Percentiles rank a stretch among this genome's conserved stretches.
Evolutionary conservation across 2,797 vertebrate genomes (phyloP).

Genomic region (Microhierax caerulescens): DNA sequence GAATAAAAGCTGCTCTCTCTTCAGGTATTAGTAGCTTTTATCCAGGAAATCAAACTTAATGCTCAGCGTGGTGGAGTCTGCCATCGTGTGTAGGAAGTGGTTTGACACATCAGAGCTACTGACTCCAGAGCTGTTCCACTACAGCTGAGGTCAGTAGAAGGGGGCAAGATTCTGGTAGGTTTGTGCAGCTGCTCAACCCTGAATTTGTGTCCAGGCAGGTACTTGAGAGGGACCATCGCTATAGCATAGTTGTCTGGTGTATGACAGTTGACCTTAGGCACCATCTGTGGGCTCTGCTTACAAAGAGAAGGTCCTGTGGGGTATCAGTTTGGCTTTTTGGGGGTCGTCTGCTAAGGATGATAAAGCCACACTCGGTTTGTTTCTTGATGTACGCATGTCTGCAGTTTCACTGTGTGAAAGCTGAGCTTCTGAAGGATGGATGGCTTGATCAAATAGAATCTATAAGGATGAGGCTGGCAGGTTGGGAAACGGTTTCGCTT

Average conservation of each 20-base stretch:
- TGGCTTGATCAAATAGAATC: neutral
- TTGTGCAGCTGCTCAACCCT: neutral
- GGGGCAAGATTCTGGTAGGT: rapidly evolving
- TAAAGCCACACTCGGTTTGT: neutral
- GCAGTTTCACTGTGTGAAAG: neutral
- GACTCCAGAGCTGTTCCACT: neutral
- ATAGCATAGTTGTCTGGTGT: neutral
- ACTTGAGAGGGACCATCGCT: rapidly evolving
- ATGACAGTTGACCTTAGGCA: neutral
- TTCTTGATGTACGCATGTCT: neutral
- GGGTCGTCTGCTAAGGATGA: neutral
- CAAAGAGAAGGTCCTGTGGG: neutral
- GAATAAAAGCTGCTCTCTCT: constrained; percentile 6
- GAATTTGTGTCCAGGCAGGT: neutral
- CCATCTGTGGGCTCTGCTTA: neutral
- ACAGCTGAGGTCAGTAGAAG: neutral
- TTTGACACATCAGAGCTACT: constrained; percentile 48
- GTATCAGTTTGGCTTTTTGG: neutral
- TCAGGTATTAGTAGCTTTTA: constrained; percentile 24
- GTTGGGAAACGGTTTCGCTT: neutral
- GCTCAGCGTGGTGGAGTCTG: neutral
- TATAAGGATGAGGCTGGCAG: neutral
- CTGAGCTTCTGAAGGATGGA: neutral
- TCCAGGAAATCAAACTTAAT: constrained; percentile 41
- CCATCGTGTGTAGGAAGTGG: constrained; percentile 30